phyloP scores from a whole-genome alignment of 2,888 invertebrate species.

The Tenthredo distinguenda region DNA sequence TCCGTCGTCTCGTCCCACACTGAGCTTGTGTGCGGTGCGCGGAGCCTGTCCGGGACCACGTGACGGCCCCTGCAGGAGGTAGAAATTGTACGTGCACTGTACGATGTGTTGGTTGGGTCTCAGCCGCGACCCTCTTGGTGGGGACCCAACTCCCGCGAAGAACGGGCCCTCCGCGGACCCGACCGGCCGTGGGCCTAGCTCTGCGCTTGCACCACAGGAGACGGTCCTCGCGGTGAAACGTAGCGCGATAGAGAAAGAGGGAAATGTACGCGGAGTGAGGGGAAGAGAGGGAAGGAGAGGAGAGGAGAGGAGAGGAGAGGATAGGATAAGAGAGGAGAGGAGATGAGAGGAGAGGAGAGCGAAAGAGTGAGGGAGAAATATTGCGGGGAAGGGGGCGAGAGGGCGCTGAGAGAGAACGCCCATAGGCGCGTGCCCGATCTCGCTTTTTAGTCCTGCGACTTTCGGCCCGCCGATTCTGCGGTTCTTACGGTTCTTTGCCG shows the following conservation, averaged over 20 bases:
- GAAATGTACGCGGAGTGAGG: conserved; percentile 1
- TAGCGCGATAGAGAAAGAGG: conserved; percentile 60
- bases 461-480: conserved; percentile 48
- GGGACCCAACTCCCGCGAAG: conserved; percentile 51
- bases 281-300: conserved; percentile 36
- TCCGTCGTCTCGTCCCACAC: conserved; percentile 75
- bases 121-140: conserved; percentile 46
- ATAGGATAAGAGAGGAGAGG: conserved; percentile 39
- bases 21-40: conserved; percentile 72
- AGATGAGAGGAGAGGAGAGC: conserved; percentile 46
- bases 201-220: conserved; percentile 61
- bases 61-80: conserved; percentile 78
- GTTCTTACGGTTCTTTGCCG: conserved; percentile 48
- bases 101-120: conserved; percentile 53
- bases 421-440: conserved; percentile 56
- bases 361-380: conserved; percentile 38
- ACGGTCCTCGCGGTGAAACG: conserved; percentile 17
- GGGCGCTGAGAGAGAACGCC: conserved; percentile 57
- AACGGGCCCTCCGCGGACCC: conserved; percentile 47
- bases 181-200: conserved; percentile 62
- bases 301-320: conserved; percentile 43
- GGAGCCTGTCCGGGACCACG: conserved; percentile 73
- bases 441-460: conserved; percentile 49
- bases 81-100: conserved; percentile 63
- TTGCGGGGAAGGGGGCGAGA: conserved; percentile 61